Conservation (phyloP, 2,113 vertebrate genomes). For the Lepus europaeus region DNA sequence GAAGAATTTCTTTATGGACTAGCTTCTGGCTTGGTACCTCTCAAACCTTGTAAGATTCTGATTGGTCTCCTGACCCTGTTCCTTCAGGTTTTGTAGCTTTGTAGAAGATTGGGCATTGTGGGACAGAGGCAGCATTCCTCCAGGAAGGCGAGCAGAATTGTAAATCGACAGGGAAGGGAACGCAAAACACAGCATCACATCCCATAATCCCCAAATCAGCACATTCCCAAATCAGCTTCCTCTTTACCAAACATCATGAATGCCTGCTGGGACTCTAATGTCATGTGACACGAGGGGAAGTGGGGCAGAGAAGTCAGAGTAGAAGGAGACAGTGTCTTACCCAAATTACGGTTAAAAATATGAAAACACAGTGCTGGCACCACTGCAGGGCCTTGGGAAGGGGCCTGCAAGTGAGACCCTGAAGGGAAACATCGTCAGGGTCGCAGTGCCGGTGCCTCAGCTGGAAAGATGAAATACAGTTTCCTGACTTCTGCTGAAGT, state of each 20-base stretch:
- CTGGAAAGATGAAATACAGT: background rate
- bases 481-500: background rate
- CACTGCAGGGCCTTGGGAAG: background rate
- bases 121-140: background rate
- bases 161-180: background rate
- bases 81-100: background rate
- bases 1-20: conserved; percentile 32
- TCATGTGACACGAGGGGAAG: background rate
- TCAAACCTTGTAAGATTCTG: conserved; percentile 12
- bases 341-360: conserved; percentile 21
- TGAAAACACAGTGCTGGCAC: background rate
- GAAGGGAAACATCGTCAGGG: background rate
- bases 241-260: background rate
- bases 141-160: conserved; percentile 11
- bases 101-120: background rate
- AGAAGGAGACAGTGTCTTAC: background rate
- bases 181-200: background rate
- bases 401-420: background rate
- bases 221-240: background rate
- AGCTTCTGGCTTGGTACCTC: conserved; percentile 37
- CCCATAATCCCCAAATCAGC: background rate
- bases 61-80: background rate
- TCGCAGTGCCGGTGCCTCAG: background rate
- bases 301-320: background rate
- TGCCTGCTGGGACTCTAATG: background rate